A percentile compares a stretch with the other conserved stretches of the same genome.
phyloP scores from a whole-genome alignment of 2,888 invertebrate species.

The Galeruca laticollis region DNA sequence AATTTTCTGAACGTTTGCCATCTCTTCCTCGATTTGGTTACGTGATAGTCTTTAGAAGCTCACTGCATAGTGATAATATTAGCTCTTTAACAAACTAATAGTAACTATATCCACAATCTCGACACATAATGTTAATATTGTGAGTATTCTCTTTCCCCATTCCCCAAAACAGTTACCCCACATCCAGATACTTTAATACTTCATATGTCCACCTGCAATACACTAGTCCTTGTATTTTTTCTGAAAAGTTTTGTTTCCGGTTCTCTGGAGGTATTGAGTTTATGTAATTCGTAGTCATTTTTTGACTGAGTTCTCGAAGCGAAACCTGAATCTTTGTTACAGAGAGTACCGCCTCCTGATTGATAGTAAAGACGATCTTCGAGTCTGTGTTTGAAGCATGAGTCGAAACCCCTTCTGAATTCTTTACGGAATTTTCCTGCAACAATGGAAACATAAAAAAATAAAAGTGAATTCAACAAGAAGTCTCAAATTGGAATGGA shows the following conservation, averaged over 20 bases:
- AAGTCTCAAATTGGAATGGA: not conserved
- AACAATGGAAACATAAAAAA: conserved; percentile 21
- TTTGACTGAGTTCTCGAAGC: conserved; percentile 51
- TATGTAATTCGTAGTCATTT: conserved; percentile 52
- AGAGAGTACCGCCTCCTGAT: conserved; percentile 45
- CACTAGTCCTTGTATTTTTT: conserved; percentile 56
- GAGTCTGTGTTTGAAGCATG: conserved; percentile 65
- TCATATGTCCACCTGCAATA: conserved; percentile 55
- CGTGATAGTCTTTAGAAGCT: no score
- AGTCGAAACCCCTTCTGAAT: conserved; percentile 77
- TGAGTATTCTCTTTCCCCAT: not conserved
- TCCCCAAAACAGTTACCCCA: no score
- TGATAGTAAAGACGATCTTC: conserved; percentile 41
- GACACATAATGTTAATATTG: not conserved
- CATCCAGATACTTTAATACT: not conserved
- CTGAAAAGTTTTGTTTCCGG: conserved; percentile 49
- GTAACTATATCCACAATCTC: no score
- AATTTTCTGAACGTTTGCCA: no score
- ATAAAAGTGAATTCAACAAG: not conserved
- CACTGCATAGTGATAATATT: no score
- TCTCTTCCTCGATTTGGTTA: no score
- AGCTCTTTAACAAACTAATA: no score
- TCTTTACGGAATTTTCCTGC: conserved; percentile 81
- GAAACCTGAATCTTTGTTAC: conserved; percentile 50
- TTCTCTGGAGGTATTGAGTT: conserved; percentile 49